These are phyloP conservation scores for Notothenia rossii DNA, from an alignment of 2,113 vertebrate species.

Conservation along the genomic window DNA sequence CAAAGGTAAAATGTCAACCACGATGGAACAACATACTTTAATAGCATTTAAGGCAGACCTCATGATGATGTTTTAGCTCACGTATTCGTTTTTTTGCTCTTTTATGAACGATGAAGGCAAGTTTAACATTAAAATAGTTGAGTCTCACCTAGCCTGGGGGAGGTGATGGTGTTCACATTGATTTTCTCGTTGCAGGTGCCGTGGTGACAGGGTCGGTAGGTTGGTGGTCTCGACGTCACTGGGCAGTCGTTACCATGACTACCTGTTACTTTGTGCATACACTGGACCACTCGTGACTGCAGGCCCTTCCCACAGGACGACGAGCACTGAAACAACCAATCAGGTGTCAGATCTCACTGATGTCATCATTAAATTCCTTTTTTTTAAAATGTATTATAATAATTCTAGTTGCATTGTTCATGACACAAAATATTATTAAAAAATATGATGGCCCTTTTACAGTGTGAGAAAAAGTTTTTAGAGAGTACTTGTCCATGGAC, in stretches of 20 bases:
- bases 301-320: slow-evolving; percentile 95
- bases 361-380: too few relatives aligned
- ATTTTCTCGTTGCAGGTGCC: slow-evolving; percentile 90
- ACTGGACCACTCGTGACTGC: slow-evolving; percentile 96
- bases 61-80: too few relatives aligned
- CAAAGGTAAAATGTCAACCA: not conserved
- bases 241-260: slow-evolving; percentile 94
- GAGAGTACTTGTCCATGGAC: too few relatives aligned
- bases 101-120: too few relatives aligned
- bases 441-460: too few relatives aligned
- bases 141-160: slow-evolving; percentile 92
- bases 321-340: slow-evolving; percentile 87
- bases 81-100: too few relatives aligned
- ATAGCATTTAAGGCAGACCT: not conserved
- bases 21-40: not conserved
- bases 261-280: slow-evolving; percentile 96
- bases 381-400: too few relatives aligned
- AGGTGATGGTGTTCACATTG: slow-evolving; percentile 96
- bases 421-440: too few relatives aligned
- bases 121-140: not conserved
- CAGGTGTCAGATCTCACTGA: not conserved
- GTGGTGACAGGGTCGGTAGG: slow-evolving; percentile 93
- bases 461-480: too few relatives aligned
- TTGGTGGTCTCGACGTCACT: slow-evolving; percentile 84
- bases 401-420: too few relatives aligned